Evolutionary conservation across 2,113 vertebrate genomes (phyloP), one percentile per base, ranked within the genome.

Genomic region (Hippocampus mohnikei): DNA sequence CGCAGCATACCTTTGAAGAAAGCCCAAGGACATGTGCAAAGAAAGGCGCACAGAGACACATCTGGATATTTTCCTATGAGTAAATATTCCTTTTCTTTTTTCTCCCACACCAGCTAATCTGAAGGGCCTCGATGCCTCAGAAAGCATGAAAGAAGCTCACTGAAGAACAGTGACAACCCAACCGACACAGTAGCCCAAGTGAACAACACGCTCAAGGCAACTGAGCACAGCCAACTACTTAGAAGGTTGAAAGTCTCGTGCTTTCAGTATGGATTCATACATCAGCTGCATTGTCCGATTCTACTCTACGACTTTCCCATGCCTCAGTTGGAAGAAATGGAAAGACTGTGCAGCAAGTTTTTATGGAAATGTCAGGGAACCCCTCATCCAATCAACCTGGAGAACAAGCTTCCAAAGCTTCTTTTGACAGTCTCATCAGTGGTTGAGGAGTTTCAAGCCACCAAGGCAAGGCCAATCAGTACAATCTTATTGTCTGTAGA

Each of bases 311-410:
- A 44, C 40, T 64, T 60, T 60, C 5, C 16, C 5, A 60, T 60
- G 25, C 13, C 61, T 5, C 10, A 64, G 23, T 9, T 64, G 20
- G 37, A 42, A n/a, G 61, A 6, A 41, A 23, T 42, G 60, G 60
- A 62, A 40, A 62, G 60, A 41, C 33, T 62, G 33, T 62, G 61
- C 37, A 63, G 56, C 56, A 58, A 29, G 56, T 41, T 62, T 37
- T 33, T 61, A 33, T 8, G 6, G 20, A 63, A 41, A 41, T 41
- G 61, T 37, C 61, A n/a, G 37, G 18, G 61, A n/a, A 12, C 33
- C 61, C 8, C 11, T 23, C 9, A 21, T 37, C 18, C 41, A 11
- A 3, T 46, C 20, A 64, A 8, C 33, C 21, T 23, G 37, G 42
- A 42, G n/a, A 42, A 40, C 9, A 50, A 64, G 10, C n/a, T 16